Evolutionary conservation across 2,113 vertebrate species (phyloP).

Genomic region (Carettochelys insculpta): DNA sequence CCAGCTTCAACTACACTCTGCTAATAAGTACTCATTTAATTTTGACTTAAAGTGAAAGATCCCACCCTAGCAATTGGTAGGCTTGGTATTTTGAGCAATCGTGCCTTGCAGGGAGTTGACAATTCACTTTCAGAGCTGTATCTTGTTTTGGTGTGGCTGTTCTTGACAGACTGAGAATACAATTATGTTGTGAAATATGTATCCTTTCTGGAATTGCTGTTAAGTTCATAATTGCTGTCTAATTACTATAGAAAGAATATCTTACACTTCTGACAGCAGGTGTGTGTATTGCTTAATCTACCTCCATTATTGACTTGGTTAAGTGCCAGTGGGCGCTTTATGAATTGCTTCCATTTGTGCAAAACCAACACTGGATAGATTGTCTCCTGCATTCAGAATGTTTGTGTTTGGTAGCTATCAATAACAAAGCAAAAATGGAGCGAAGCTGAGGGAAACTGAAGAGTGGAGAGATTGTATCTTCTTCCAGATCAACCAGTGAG

Average conservation of each 20-base stretch:
- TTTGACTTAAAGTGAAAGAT: slow-evolving; percentile 8
- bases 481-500: background rate
- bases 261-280: slow-evolving; percentile 65
- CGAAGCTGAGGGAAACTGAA: slow-evolving; percentile 15
- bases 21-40: slow-evolving; percentile 65
- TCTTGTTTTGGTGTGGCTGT: slow-evolving; percentile 40
- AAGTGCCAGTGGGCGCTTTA: slow-evolving; percentile 50
- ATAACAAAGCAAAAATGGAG: slow-evolving; percentile 21
- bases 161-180: slow-evolving; percentile 47
- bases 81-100: slow-evolving; percentile 40
- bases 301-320: slow-evolving; percentile 69
- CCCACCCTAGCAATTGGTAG: slow-evolving; percentile 35
- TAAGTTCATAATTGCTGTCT: slow-evolving; percentile 69
- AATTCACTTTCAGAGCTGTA: slow-evolving; percentile 48
- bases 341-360: slow-evolving; percentile 61
- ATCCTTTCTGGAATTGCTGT: slow-evolving; percentile 61
- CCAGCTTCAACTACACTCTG: slow-evolving; percentile 48
- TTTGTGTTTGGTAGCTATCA: slow-evolving; percentile 18
- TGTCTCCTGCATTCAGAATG: slow-evolving; percentile 31
- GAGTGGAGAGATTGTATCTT: background rate
- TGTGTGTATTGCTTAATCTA: slow-evolving; percentile 70
- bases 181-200: slow-evolving; percentile 59
- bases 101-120: slow-evolving; percentile 41
- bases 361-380: slow-evolving; percentile 63
- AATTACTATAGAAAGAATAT: slow-evolving; percentile 70